These are phyloP conservation scores for Oryzias dopingdopingensis DNA, from an alignment of 2,797 vertebrate species.

Conservation along the genomic window DNA sequence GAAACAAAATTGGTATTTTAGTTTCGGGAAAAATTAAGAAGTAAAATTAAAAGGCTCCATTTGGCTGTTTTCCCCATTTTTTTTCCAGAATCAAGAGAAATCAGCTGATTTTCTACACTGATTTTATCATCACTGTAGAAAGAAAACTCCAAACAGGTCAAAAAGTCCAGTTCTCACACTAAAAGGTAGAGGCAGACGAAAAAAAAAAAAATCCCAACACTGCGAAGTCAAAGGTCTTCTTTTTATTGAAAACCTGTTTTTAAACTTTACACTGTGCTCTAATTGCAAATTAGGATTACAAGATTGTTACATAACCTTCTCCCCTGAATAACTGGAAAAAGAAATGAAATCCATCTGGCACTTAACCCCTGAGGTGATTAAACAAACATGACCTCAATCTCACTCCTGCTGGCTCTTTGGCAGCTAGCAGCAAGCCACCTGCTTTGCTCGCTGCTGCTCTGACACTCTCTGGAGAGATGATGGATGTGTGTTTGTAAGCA, in stretches of 20 bases:
- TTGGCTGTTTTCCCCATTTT: too few species aligned
- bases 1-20: too few species aligned
- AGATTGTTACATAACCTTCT: slow-evolving; percentile 14
- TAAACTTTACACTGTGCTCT: slow-evolving; percentile 31
- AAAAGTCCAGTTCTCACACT: too few species aligned
- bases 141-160: too few species aligned
- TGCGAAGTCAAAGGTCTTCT: too few species aligned
- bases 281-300: slow-evolving; percentile 42
- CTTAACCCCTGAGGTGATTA: slow-evolving; percentile 54
- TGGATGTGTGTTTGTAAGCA: slow-evolving; percentile 56
- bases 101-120: too few species aligned
- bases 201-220: too few species aligned
- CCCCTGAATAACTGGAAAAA: slow-evolving; percentile 23
- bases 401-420: slow-evolving; percentile 51
- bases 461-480: slow-evolving; percentile 65
- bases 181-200: too few species aligned
- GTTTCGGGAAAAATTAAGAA: too few species aligned
- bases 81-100: too few species aligned
- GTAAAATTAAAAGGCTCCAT: too few species aligned
- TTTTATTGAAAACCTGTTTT: not conserved
- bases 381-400: slow-evolving; percentile 73
- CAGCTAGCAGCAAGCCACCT: slow-evolving; percentile 60
- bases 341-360: slow-evolving; percentile 52
- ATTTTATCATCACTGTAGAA: too few species aligned
- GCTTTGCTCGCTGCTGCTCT: slow-evolving; percentile 61